Conservation (phyloP, 2,113 vertebrate genomes). For the Neodon shergylaensis region DNA sequence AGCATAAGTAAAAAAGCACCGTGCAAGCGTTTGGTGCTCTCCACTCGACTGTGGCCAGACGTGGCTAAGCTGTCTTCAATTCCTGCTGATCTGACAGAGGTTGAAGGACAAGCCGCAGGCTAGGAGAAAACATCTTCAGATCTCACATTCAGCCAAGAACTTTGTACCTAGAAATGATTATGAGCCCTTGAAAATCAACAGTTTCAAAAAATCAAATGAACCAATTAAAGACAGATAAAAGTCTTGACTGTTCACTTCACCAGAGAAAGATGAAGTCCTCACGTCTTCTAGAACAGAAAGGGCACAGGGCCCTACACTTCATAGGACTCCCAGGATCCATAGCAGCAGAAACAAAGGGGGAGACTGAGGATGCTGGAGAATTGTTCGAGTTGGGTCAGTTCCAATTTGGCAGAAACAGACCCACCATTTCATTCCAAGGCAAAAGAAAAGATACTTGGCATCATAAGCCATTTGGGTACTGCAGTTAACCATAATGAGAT, state of each 20-base stretch:
- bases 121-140: background rate
- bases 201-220: background rate
- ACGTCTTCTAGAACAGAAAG: background rate
- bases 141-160: background rate
- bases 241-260: background rate
- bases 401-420: conserved; percentile 56
- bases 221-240: background rate
- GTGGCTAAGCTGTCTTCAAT: background rate
- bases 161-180: background rate
- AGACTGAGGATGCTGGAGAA: background rate
- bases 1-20: too few relatives aligned
- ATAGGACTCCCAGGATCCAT: background rate
- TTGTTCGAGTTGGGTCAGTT: conserved; percentile 35
- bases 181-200: background rate
- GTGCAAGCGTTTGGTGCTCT: background rate
- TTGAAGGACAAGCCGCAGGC: background rate
- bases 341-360: background rate
- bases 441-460: background rate
- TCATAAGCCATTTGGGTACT: background rate
- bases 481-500: background rate
- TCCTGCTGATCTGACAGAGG: too few relatives aligned
- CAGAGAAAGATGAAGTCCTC: background rate
- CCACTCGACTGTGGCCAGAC: background rate
- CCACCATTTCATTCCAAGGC: background rate
- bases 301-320: background rate